These are phyloP conservation scores for Tetropium fuscum DNA, from an alignment of 2,888 invertebrate species.

Conservation along the genomic window DNA sequence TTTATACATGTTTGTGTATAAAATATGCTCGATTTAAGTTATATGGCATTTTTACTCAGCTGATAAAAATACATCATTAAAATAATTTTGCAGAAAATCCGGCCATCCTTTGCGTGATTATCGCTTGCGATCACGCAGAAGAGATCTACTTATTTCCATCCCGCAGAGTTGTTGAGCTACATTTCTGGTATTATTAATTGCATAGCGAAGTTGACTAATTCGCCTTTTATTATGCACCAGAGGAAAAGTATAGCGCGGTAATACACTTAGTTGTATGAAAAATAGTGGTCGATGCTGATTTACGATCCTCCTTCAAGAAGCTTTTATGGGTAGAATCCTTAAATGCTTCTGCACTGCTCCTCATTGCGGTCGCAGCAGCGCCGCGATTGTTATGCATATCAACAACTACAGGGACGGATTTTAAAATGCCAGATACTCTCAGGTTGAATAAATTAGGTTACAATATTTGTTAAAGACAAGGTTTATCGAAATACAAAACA, in stretches of 20 bases:
- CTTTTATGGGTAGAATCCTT: conserved; percentile 40
- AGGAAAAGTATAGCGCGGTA: conserved; percentile 38
- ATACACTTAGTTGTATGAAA: conserved; percentile 43
- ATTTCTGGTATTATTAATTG: conserved; percentile 46
- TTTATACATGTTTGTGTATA: too few relatives aligned
- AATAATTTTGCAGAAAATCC: conserved; percentile 27
- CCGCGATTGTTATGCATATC: too few relatives aligned
- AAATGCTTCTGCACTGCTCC: too few relatives aligned
- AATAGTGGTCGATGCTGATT: conserved; percentile 38
- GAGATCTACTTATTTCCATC: conserved; percentile 41
- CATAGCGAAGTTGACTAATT: conserved; percentile 47
- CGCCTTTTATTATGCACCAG: conserved; percentile 42
- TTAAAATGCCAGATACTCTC: too few relatives aligned
- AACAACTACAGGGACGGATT: too few relatives aligned
- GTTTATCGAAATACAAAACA: too few relatives aligned
- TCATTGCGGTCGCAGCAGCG: too few relatives aligned
- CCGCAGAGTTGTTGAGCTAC: conserved; percentile 41
- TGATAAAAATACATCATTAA: conserved; percentile 26
- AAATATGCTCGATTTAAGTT: neutral
- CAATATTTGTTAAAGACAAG: too few relatives aligned
- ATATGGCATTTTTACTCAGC: neutral
- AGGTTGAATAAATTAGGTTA: too few relatives aligned
- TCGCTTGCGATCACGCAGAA: conserved; percentile 41
- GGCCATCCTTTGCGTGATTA: conserved; percentile 35
- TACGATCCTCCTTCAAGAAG: conserved; percentile 29